Evolutionary conservation across 1,140 invertebrate species (phyloP).

Genomic region (Euwallacea fornicatus): DNA sequence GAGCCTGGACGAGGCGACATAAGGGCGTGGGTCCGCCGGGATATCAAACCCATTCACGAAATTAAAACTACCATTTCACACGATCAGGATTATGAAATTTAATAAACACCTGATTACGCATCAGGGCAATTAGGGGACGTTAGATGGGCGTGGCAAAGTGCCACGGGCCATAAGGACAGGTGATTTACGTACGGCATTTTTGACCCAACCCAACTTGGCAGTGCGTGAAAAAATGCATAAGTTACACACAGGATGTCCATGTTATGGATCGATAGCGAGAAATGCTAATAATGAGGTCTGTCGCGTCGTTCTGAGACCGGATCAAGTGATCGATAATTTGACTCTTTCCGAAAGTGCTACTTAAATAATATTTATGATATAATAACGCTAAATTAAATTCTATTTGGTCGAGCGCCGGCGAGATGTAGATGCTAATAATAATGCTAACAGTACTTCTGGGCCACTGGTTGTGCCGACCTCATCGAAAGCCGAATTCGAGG

Average conservation of each 20-base stretch:
- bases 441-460: too few relatives aligned
- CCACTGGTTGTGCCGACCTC: too few relatives aligned
- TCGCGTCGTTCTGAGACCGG: too few relatives aligned
- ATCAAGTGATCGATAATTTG: too few relatives aligned
- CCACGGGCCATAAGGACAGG: not conserved
- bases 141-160: not conserved
- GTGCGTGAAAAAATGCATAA: not conserved
- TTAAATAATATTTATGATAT: too few relatives aligned
- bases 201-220: not conserved
- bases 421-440: too few relatives aligned
- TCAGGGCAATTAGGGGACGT: not conserved
- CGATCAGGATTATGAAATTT: not conserved
- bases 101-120: not conserved
- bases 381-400: too few relatives aligned
- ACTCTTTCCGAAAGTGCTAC: too few relatives aligned
- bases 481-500: too few relatives aligned
- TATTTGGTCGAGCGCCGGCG: too few relatives aligned
- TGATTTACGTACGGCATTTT: not conserved
- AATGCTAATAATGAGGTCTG: too few relatives aligned
- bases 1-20: not conserved
- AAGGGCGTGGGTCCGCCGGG: not conserved
- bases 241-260: not conserved
- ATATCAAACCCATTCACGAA: not conserved
- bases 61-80: not conserved
- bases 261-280: too few relatives aligned